phyloP scores from a whole-genome alignment of 2,888 invertebrate species.

The Gisinianus flammeolus region DNA sequence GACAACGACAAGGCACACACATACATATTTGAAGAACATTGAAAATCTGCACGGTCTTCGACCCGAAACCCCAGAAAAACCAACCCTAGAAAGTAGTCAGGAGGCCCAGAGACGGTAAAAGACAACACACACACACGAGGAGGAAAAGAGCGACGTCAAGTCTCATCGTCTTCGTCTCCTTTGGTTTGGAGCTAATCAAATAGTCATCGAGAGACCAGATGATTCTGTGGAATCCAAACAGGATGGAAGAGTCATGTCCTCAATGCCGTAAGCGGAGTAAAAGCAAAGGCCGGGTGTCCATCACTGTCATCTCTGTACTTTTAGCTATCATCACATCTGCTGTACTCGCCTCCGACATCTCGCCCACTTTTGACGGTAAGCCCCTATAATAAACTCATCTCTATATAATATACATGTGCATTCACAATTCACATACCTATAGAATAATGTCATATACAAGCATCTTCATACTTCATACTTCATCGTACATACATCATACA shows the following conservation, averaged over 20 bases:
- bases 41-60: not conserved
- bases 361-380: conserved; percentile 58
- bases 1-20: not conserved
- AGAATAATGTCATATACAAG: not conserved
- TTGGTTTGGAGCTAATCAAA: conserved; percentile 36
- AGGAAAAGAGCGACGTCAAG: not conserved
- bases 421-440: not conserved
- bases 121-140: conserved; percentile 13
- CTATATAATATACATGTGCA: not conserved
- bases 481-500: not conserved
- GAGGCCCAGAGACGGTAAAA: not conserved
- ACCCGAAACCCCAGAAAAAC: not conserved
- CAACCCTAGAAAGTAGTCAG: not conserved
- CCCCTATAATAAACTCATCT: not conserved
- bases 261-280: conserved; percentile 47
- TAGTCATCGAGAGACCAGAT: conserved; percentile 44
- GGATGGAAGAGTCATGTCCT: conserved; percentile 56
- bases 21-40: not conserved
- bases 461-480: not conserved
- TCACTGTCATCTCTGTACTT: conserved; percentile 57
- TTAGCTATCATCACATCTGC: conserved; percentile 58
- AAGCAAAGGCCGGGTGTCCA: conserved; percentile 51
- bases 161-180: conserved; percentile 3
- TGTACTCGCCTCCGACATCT: conserved; percentile 56
- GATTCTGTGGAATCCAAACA: conserved; percentile 46